These are phyloP conservation scores for Phaedon cochleariae DNA, from an alignment of 2,888 invertebrate genomes.

Conservation along the genomic window DNA sequence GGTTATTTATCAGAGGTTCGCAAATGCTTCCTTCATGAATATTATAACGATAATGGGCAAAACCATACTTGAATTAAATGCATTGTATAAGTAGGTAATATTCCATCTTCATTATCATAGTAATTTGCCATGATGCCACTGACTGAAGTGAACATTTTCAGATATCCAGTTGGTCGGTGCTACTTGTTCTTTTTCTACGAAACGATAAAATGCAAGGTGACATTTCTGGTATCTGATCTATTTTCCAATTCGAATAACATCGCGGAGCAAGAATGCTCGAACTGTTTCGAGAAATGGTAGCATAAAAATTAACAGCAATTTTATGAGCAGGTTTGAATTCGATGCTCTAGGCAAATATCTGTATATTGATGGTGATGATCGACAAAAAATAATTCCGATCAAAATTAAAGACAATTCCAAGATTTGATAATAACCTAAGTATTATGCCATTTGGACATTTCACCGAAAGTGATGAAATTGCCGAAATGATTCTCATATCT, in stretches of 20 bases:
- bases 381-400: too few relatives aligned
- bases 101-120: not conserved
- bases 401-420: too few relatives aligned
- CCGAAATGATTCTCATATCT: too few relatives aligned
- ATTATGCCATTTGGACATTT: too few relatives aligned
- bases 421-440: too few relatives aligned
- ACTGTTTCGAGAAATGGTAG: not conserved
- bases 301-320: not conserved
- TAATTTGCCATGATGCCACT: not conserved
- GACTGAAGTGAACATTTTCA: not conserved
- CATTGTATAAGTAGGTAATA: not conserved
- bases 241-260: not conserved
- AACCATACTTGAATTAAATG: not conserved
- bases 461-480: too few relatives aligned
- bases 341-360: not conserved
- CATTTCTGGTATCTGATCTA: slow-evolving; percentile 2
- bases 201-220: slow-evolving; percentile 1
- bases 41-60: not conserved
- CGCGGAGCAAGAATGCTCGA: not conserved
- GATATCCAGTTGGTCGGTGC: not conserved
- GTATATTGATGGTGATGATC: too few relatives aligned
- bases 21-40: not conserved
- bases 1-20: too few relatives aligned
- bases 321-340: not conserved
- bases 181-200: not conserved